Percentiles rank a stretch among this genome's conserved stretches.
phyloP scores from a whole-genome alignment of 2,797 vertebrate genomes.

The Arctocebus calabarensis region DNA sequence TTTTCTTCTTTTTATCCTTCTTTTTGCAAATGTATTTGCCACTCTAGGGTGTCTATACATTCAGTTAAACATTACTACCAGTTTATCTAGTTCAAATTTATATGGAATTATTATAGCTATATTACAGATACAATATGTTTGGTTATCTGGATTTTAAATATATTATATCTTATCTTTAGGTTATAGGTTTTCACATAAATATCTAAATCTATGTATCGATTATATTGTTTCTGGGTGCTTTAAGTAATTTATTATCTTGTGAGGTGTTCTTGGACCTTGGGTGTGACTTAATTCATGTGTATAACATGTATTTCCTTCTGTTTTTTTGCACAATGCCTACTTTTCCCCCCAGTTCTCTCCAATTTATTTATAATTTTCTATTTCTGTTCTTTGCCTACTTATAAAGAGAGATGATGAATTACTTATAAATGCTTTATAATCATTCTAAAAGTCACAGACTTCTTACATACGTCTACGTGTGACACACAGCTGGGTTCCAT shows the following conservation, averaged over 20 bases:
- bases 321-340: not conserved
- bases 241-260: not conserved
- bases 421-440: not conserved
- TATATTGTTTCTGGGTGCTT: not conserved
- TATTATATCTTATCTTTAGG: not conserved
- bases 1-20: not conserved
- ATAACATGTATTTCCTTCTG: not conserved
- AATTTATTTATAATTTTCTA: not conserved
- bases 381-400: not conserved
- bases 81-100: not conserved
- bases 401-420: not conserved
- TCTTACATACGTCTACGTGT: not conserved
- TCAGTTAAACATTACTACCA: not conserved
- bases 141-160: conserved; percentile 1
- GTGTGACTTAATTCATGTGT: not conserved
- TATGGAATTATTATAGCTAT: not conserved
- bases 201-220: not conserved
- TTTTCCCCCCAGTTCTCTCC: not conserved
- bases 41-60: not conserved
- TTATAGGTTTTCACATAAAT: not conserved
- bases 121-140: not conserved
- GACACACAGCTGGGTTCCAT: not conserved
- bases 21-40: not conserved
- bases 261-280: not conserved
- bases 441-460: not conserved